A percentile compares a stretch with the other conserved stretches of the same genome.
Conservation (phyloP, 2,797 vertebrate species). For the Catharus ustulatus region DNA sequence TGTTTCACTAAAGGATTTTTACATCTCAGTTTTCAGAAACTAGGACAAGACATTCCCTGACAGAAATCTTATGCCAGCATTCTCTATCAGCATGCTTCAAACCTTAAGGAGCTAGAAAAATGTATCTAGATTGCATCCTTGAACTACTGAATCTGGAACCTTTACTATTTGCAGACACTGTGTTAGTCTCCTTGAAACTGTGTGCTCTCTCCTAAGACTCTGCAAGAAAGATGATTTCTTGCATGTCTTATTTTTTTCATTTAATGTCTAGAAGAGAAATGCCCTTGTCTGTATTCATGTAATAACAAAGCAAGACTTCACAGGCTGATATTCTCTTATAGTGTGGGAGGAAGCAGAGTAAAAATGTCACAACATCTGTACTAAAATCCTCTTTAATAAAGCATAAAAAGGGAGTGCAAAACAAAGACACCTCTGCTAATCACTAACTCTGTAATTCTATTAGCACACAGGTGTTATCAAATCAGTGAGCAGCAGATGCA, state of each 20-base stretch:
- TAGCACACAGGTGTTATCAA: constrained; percentile 32
- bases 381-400: constrained; percentile 11
- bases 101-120: neutral
- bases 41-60: neutral
- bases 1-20: neutral
- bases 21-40: neutral
- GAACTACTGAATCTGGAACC: constrained; percentile 4
- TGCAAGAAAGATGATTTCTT: neutral
- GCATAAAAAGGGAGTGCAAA: neutral
- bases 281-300: neutral
- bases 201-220: neutral
- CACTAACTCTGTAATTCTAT: neutral
- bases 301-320: constrained; percentile 29
- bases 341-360: neutral
- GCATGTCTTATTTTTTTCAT: neutral
- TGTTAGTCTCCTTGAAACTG: neutral
- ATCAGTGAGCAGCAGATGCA: neutral
- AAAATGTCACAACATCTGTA: neutral
- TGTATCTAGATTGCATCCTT: neutral
- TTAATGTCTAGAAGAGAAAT: neutral
- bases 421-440: constrained; percentile 25
- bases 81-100: neutral
- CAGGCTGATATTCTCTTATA: neutral
- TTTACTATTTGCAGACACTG: neutral
- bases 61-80: neutral